Base-by-base conservation (phyloP, 2,797 vertebrate species). In the Lindbergichthys nudifrons region DNA sequence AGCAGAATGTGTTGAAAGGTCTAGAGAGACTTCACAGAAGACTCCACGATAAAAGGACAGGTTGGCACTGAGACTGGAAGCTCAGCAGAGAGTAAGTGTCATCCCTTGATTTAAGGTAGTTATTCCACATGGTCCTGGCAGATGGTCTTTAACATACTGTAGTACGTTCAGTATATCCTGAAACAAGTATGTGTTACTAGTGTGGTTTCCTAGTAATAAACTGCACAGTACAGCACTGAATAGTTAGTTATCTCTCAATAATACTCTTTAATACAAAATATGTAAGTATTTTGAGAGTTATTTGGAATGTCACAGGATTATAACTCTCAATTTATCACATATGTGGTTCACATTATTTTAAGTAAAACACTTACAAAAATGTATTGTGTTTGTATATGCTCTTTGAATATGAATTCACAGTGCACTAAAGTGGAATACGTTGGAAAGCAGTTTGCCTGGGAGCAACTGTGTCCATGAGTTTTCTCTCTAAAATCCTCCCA, bases 41-140 rank as follows among this genome's bases (percentile, higher is more conserved):
- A 42, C 23, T 45, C 23, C 30, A 10, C 9, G 15, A 63, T 57
- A 19, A 19, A 45, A 63, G 43, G 19, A 7, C 39, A 45, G 18
- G 23, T 57, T 50, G 47, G 39, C 14, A 3, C 60, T 46, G 46
- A 60, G 54, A 52, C 42, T 67, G 50, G 9, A 39, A 26, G 26
- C 30, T 47, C 16, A 67, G 64, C 58, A 53, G 12, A 77, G 57
- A 67, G 50, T 21, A 50, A 36, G 36, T 64, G 70, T 63, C 13
- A 1, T 19, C 32, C 62, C 39, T 43, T 18, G 6, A 56, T 50
- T 56, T 45, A 8, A 23, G 16, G 52, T 52, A 36, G 21, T 46
- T 69, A 23, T 50, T 42, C 52, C 32, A 7, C 32, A 36, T 36
- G 32, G 7, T 36, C 32, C 32, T 9, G 16, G 16, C 66, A 65